These are phyloP conservation scores for Corythornis vintsioides DNA, from an alignment of 2,113 vertebrate species.

Conservation along the genomic window DNA sequence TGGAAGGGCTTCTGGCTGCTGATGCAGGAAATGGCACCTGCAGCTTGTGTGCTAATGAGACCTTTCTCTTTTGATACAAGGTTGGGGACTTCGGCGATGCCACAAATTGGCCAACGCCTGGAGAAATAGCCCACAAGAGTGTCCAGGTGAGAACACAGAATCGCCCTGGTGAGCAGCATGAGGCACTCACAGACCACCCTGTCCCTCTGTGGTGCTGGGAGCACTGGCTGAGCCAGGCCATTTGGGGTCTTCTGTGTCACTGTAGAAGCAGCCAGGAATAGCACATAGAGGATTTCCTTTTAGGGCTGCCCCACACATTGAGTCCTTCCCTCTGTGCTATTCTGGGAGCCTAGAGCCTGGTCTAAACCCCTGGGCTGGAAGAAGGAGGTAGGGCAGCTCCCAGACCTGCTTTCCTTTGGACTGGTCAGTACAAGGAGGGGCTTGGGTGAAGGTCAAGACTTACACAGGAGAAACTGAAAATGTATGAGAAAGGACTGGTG, in stretches of 20 bases:
- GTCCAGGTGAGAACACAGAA: constrained; percentile 82
- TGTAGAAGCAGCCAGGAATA: constrained; percentile 77
- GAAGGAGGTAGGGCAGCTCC: constrained; percentile 4
- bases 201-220: background rate
- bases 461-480: background rate
- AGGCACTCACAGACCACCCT: background rate
- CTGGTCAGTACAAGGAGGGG: background rate
- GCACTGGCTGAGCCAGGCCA: background rate
- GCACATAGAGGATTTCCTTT: constrained; percentile 82
- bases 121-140: constrained; percentile 96
- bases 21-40: background rate
- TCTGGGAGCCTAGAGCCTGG: constrained; percentile 59
- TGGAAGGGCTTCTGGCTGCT: background rate
- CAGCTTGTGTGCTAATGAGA: background rate
- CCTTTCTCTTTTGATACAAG: constrained; percentile 69
- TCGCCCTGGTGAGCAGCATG: rapidly evolving
- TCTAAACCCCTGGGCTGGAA: background rate
- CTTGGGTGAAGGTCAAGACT: background rate
- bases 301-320: constrained; percentile 73
- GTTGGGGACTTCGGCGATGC: constrained; percentile 96
- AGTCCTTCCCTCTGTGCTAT: constrained; percentile 62
- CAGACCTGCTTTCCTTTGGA: background rate
- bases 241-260: constrained; percentile 45
- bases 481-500: rapidly evolving
- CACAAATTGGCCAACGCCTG: constrained; percentile 97